These are phyloP conservation scores for Drosophila willistoni DNA, from an alignment of 1,140 invertebrate genomes.

Conservation along the genomic window DNA sequence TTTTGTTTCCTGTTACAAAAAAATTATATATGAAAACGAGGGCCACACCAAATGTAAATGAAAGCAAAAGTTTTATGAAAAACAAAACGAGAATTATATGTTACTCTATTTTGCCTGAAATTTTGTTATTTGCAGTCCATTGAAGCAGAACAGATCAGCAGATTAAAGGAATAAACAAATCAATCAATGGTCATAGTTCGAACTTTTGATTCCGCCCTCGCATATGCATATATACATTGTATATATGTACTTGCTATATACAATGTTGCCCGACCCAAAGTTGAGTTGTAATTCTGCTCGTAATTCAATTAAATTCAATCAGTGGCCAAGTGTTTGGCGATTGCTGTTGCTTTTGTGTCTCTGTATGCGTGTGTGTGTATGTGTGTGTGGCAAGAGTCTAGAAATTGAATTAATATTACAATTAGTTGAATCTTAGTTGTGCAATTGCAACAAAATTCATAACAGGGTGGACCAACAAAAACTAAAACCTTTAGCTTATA, in stretches of 20 bases:
- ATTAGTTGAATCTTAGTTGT: conserved; percentile 27
- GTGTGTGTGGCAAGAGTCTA: conserved; percentile 42
- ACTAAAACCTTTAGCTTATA: too few relatives aligned
- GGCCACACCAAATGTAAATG: not conserved
- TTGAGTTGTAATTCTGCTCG: conserved; percentile 62
- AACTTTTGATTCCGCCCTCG: conserved; percentile 44
- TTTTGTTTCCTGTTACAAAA: conserved; percentile 1
- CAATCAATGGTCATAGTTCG: too few relatives aligned
- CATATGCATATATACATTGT: too few relatives aligned
- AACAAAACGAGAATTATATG: not conserved
- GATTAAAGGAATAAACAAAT: too few relatives aligned
- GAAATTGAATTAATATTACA: conserved; percentile 73
- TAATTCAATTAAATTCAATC: conserved; percentile 78
- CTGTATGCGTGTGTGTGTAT: too few relatives aligned
- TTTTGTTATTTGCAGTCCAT: too few relatives aligned
- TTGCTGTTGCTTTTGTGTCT: conserved; percentile 22
- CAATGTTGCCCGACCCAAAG: conserved; percentile 18
- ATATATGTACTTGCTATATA: not conserved
- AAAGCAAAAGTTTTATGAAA: not conserved
- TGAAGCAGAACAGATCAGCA: too few relatives aligned
- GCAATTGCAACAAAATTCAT: conserved; percentile 16
- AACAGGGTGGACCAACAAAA: not conserved
- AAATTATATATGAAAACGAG: not conserved
- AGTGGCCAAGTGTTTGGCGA: conserved; percentile 65
- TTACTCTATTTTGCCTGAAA: not conserved